Evolutionary conservation across 1,140 invertebrate genomes (phyloP).

Genomic region (Sinella curviseta): DNA sequence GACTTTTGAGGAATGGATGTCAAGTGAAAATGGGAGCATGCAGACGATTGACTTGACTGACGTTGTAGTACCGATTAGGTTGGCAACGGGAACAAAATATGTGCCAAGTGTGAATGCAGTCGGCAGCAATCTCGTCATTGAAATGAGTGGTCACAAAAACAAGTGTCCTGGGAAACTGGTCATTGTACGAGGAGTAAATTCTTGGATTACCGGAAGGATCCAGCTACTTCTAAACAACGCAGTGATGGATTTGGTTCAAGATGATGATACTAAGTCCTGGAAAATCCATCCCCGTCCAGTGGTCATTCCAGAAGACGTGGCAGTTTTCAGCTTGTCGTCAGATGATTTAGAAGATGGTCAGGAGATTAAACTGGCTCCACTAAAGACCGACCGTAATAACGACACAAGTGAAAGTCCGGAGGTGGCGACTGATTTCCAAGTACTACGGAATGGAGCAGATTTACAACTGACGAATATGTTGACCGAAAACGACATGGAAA

Average conservation of each 20-base stretch:
- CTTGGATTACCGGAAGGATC: neutral
- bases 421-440: neutral
- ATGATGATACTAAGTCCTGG: neutral
- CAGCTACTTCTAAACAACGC: neutral
- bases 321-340: neutral
- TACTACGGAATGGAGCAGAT: neutral
- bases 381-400: too few species aligned
- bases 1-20: neutral
- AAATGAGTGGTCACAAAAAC: neutral
- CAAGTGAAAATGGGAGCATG: neutral
- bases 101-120: neutral
- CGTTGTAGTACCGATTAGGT: neutral
- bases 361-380: neutral
- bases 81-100: neutral
- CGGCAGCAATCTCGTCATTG: neutral
- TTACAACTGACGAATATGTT: neutral
- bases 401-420: neutral
- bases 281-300: neutral
- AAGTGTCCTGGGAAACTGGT: neutral
- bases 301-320: neutral
- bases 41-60: slow-evolving; percentile 15
- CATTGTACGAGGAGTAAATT: neutral
- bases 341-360: slow-evolving; percentile 5
- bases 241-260: neutral
- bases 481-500: neutral